Conservation (phyloP, 1,140 invertebrate species). For the Drosophila leontia region DNA sequence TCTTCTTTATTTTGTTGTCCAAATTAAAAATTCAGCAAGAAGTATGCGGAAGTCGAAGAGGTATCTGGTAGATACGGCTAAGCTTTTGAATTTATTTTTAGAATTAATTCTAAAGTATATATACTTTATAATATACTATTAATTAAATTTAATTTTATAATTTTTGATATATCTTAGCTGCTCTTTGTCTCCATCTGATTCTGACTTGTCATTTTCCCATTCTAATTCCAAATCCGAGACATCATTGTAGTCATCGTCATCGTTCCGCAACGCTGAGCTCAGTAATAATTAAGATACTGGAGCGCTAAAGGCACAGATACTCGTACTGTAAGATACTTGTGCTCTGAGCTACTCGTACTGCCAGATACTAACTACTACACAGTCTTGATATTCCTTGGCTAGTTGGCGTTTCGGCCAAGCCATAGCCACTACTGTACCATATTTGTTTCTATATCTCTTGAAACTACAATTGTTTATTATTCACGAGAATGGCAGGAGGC, state of each 20-base stretch:
- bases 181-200: constrained; percentile 17
- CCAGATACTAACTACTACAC: constrained; percentile 1
- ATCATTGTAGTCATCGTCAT: constrained; percentile 4
- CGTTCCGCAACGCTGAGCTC: constrained; percentile 63
- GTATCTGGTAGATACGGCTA: constrained; percentile 2
- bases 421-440: not conserved
- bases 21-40: constrained; percentile 15
- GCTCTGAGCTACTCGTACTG: constrained; percentile 7
- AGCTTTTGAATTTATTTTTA: constrained; percentile 4
- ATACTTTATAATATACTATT: no score
- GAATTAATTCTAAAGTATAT: not conserved
- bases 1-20: constrained; percentile 14
- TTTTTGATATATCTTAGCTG: not conserved
- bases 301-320: constrained; percentile 48
- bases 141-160: no score
- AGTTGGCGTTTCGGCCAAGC: no score
- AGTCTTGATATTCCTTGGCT: constrained; percentile 14
- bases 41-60: constrained; percentile 57
- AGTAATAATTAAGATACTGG: constrained; percentile 67
- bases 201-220: constrained; percentile 53
- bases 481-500: constrained; percentile 36
- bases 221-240: not conserved
- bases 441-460: constrained; percentile 20
- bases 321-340: constrained; percentile 5
- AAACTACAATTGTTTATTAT: constrained; percentile 43